phyloP scores from a whole-genome alignment of 2,113 vertebrate genomes.

The Marmota monax region DNA sequence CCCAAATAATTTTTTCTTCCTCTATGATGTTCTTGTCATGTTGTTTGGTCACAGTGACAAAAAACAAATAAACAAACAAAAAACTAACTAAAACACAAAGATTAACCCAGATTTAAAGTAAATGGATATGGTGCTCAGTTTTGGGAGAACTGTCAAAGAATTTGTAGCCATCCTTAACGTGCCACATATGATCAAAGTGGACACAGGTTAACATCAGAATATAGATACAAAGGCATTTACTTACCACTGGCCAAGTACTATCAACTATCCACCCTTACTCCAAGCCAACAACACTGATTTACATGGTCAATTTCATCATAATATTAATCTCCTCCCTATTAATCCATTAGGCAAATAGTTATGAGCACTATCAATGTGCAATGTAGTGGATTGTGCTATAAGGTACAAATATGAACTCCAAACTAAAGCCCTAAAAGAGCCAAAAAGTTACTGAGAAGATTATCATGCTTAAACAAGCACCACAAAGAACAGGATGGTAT shows the following conservation, averaged over 20 bases:
- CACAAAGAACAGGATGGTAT: background rate
- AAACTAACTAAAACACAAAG: background rate
- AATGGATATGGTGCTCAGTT: background rate
- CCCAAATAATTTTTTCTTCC: too few relatives aligned
- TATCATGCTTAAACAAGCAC: background rate
- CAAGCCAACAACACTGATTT: background rate
- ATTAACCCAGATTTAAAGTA: background rate
- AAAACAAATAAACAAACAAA: too few relatives aligned
- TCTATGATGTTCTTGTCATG: too few relatives aligned
- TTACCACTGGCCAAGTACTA: background rate
- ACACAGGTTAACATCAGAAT: background rate
- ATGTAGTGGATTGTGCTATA: background rate
- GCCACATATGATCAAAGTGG: background rate
- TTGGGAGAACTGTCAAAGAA: background rate
- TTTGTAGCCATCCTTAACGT: background rate
- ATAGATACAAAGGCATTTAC: background rate
- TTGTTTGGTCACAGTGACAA: too few relatives aligned
- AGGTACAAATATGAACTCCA: background rate
- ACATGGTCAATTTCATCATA: background rate
- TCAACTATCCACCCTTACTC: background rate
- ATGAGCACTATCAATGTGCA: background rate
- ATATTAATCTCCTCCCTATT: background rate
- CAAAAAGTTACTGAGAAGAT: background rate
- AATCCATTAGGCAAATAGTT: background rate
- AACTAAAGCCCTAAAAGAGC: background rate